These are phyloP conservation scores for Cephalopterus ornatus DNA, from an alignment of 2,113 vertebrate species.

Conservation along the genomic window DNA sequence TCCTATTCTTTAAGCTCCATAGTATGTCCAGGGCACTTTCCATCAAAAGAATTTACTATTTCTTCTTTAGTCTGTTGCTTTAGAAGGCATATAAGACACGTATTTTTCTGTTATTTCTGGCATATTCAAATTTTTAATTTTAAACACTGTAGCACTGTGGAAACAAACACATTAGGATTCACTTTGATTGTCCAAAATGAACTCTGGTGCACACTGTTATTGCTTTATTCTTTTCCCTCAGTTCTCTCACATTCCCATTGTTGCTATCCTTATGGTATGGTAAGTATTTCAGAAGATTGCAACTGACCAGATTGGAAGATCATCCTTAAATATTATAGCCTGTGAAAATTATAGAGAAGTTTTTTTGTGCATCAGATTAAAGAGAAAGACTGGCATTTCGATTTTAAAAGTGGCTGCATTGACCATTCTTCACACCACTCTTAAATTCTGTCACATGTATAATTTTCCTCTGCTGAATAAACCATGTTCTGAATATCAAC, in stretches of 20 bases:
- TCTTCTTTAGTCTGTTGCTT: neutral
- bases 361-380: neutral
- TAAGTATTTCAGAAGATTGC: neutral
- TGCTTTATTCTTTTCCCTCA: neutral
- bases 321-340: neutral
- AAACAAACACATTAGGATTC: neutral
- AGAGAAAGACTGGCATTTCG: neutral
- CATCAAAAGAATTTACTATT: neutral
- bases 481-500: neutral
- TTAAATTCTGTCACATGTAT: neutral
- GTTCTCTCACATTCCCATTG: neutral
- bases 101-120: neutral
- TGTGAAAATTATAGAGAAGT: neutral
- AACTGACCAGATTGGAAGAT: neutral
- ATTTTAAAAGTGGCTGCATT: neutral
- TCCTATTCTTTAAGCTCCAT: neutral
- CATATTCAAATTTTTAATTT: neutral
- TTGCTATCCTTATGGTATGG: neutral
- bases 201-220: neutral
- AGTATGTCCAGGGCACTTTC: neutral
- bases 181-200: neutral
- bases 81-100: neutral
- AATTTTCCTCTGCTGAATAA: conserved; percentile 24
- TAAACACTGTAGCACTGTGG: neutral
- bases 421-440: neutral